Base-by-base conservation (phyloP, 2,888 invertebrate species). In the Melanostoma mellinum region DNA sequence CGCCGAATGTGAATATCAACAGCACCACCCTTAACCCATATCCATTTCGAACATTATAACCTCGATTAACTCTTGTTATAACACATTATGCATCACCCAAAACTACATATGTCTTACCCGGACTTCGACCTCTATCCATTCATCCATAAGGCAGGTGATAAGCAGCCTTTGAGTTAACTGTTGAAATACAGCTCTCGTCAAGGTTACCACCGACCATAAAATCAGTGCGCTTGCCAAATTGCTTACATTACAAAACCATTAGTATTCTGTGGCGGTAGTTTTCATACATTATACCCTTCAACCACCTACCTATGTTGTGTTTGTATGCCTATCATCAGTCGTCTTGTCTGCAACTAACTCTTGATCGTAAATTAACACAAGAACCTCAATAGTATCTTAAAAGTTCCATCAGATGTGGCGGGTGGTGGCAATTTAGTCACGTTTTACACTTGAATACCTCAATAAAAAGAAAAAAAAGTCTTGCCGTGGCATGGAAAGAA, bases 201-300 rank as follows among this genome's bases (percentile, higher is more conserved):
- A 82, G 82, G 82, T 82, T 78, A 78, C 68, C 63, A 68, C 78
- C 68, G 42, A 46, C 80, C 71, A 71, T 75, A 73, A 82, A 78
- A 82, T 48, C 73, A 48, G 78, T 56, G 68, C 73, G 82, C 63
- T 78, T 82, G 77, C 82, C 82, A 82, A 82, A 82, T 82, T 82
- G 78, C 78, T 69, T 69, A 78, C 82, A 82, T 82, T 82, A 78
- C 82, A 73, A 82, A 78, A 74, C 73, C 78, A 82, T 82, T 82
- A 78, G 82, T 82, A 82, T 82, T 73, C 82, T 46, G 42, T 10
- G 68, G 68, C 73, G 58, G 73, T 78, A 78, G 71, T 58, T 60
- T 48, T 53, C 60, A n/a, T 55, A 35, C 20, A 52, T n/a, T 32
- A 3, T 55, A 79, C 55, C 73, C 65, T 71, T 46, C 75, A 69